Evolutionary conservation across 2,888 invertebrate genomes (phyloP), one percentile per base, ranked within the genome.

Genomic region (Heteromyza rotundicornis): DNA sequence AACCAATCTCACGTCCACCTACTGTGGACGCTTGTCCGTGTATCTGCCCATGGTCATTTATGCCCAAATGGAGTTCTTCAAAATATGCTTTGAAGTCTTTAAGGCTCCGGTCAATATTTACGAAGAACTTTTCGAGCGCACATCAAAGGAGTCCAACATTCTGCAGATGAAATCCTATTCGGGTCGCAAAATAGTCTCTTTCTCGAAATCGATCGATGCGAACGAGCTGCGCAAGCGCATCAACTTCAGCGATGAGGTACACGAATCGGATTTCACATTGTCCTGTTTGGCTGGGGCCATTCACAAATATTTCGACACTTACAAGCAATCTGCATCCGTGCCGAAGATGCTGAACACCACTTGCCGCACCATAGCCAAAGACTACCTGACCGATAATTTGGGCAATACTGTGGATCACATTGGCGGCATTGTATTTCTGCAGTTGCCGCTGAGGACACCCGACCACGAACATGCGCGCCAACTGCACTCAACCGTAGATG

Each of bases 121-220:
- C 59, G 82, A 83, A 36, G 82, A 82, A 36, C 70, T 83, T 1
- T 76, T 82, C 12, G 72, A 72, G 32, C 75, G 74, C 44, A 76
- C 76, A 12, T 75, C 79, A 0, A 78, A 75, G 35, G 81, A 83
- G 64, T 56, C 74, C 2, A 82, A 82, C 60, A 74, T 80, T 3
- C 67, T 83, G 2, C 81, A 83, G 54, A 71, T 79, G 57, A 80
- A 80, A 63, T 82, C 82, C 0, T 82, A 82, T 64, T 80, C 80
- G 1, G 83, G 83, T 0, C 72, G 83, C 12, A 82, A 83, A 68
- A 79, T 82, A 3, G 75, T 82, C 2, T 78, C 82, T 1, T 83
- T 82, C 50, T 79, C 81, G 1, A 78, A 79, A 1, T 76, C 78
- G 8, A 76, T 83, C n/a, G 73, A 79, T 65, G 77, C 85, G 71